phyloP scores from a whole-genome alignment of 2,797 vertebrate genomes.

The Rhabdomys pumilio region DNA sequence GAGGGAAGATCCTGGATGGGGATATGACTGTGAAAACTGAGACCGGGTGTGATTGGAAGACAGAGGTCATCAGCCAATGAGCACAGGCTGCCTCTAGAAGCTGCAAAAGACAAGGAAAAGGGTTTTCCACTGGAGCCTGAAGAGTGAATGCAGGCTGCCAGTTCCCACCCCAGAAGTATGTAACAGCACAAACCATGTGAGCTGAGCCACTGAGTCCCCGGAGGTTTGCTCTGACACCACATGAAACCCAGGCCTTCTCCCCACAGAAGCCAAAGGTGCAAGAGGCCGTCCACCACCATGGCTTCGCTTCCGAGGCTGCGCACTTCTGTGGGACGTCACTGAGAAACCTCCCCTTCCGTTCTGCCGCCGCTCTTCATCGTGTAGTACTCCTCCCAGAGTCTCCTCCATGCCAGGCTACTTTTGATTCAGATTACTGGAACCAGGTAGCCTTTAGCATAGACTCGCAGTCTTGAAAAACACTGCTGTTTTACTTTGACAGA shows the following conservation, averaged over 20 bases:
- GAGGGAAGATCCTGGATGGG: neutral
- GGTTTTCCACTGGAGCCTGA: neutral
- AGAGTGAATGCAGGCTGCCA: neutral
- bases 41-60: neutral
- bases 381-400: neutral
- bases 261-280: neutral
- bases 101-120: neutral
- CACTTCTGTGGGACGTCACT: neutral
- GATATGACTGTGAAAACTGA: neutral
- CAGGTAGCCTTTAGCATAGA: neutral
- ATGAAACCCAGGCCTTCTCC: neutral
- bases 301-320: neutral
- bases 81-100: neutral
- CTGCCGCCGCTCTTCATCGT: neutral
- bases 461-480: neutral
- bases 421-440: neutral
- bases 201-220: neutral
- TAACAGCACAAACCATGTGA: neutral
- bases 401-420: neutral
- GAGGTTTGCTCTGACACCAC: neutral
- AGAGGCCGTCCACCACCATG: rapidly evolving
- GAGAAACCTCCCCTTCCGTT: neutral
- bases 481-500: neutral
- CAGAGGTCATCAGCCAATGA: neutral
- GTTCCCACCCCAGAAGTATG: neutral